Evolutionary conservation across 2,113 vertebrate species (phyloP).

Genomic region (Tetraodon nigroviridis): DNA sequence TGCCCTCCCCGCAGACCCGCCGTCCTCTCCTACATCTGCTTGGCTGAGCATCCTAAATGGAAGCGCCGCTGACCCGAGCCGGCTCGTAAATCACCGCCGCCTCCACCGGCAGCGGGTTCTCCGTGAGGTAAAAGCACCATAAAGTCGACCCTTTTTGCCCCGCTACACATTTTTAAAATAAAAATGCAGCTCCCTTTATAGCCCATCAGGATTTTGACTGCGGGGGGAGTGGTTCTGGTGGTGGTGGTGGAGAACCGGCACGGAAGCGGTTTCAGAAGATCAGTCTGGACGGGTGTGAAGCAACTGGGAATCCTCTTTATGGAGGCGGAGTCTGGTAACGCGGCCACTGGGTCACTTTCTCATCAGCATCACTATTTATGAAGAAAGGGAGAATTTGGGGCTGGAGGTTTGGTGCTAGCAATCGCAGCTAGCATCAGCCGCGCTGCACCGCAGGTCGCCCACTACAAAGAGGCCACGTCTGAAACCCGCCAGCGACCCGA

Average conservation of each 20-base stretch:
- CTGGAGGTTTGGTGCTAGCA: slow-evolving; percentile 30
- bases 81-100: slow-evolving; percentile 47
- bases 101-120: slow-evolving; percentile 45
- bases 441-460: slow-evolving; percentile 45
- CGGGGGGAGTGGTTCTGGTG: too few relatives aligned
- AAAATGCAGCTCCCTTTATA: not conserved
- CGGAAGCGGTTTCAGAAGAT: too few relatives aligned
- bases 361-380: slow-evolving; percentile 54
- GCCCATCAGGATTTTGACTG: not conserved
- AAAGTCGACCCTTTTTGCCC: slow-evolving; percentile 5
- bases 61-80: slow-evolving; percentile 50
- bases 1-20: slow-evolving; percentile 31
- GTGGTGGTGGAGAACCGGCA: too few relatives aligned
- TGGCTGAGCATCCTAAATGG: slow-evolving; percentile 50
- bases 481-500: slow-evolving; percentile 59
- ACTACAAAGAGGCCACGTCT: slow-evolving; percentile 38
- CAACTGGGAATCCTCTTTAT: too few relatives aligned
- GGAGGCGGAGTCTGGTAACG: too few relatives aligned
- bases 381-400: slow-evolving; percentile 39
- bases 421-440: slow-evolving; percentile 35
- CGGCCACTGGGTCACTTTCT: slow-evolving; percentile 48
- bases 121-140: slow-evolving; percentile 44
- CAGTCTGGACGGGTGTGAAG: too few relatives aligned
- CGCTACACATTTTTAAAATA: not conserved
- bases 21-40: slow-evolving; percentile 40